Evolutionary conservation across 2,888 invertebrate species (phyloP).

Genomic region (Panopea generosa): DNA sequence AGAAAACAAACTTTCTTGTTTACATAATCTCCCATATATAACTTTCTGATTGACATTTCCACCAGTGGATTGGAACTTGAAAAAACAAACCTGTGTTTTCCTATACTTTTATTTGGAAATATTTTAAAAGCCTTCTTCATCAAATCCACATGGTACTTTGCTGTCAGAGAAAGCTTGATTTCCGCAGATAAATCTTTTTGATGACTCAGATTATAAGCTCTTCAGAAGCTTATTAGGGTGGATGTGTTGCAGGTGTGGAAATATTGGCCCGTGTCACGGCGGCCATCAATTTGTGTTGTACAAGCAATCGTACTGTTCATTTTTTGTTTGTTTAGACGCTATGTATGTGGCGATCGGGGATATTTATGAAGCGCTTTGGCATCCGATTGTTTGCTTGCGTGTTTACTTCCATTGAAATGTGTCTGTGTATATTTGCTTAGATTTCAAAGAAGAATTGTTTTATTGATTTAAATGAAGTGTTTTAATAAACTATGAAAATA

Average conservation of each 20-base stretch:
- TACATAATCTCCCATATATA: constrained; percentile 5
- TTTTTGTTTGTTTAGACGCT: background rate
- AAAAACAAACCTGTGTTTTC: constrained; percentile 8
- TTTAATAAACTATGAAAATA: constrained; percentile 16
- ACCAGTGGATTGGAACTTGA: constrained; percentile 10
- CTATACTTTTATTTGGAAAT: background rate
- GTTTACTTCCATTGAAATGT: constrained; percentile 33
- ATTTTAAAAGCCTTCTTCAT: background rate
- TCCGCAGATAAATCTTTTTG: constrained; percentile 7
- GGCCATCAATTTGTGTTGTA: background rate
- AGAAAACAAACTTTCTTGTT: constrained; percentile 2
- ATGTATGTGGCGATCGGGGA: background rate
- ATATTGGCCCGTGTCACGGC: constrained; percentile 1
- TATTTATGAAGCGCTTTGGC: background rate
- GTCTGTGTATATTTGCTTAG: constrained; percentile 38
- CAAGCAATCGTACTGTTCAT: constrained; percentile 7
- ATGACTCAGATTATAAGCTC: constrained; percentile 10
- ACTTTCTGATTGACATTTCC: constrained; percentile 6
- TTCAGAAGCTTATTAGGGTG: background rate
- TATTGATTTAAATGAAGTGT: constrained; percentile 31
- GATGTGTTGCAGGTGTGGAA: constrained; percentile 3
- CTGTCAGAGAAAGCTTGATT: constrained; percentile 4
- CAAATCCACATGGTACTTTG: background rate
- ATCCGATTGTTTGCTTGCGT: constrained; percentile 17
- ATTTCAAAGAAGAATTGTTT: constrained; percentile 39